Evolutionary conservation across 2,797 vertebrate genomes (phyloP).

Genomic region (Eulemur mongoz): DNA sequence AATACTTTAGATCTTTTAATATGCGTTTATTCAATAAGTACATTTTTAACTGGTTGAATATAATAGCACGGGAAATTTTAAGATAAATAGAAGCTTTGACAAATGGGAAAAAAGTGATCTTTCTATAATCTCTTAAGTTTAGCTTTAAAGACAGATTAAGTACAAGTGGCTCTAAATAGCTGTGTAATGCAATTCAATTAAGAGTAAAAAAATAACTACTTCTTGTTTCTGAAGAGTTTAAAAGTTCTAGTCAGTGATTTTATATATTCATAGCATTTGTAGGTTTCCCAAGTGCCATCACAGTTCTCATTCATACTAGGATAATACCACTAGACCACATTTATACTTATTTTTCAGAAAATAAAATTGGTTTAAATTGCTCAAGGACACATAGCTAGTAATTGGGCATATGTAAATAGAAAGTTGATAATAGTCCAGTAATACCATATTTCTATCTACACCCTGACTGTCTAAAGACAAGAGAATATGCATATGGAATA

Average conservation of each 20-base stretch:
- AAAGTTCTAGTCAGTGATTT: not conserved
- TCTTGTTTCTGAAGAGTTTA: not conserved
- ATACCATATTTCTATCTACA: not conserved
- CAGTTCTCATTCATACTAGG: not conserved
- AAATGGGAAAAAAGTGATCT: not conserved
- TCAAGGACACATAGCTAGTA: not conserved
- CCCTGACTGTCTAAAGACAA: not conserved
- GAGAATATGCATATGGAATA: not conserved
- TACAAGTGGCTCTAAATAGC: not conserved
- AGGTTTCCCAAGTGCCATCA: not conserved
- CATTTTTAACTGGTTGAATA: not conserved
- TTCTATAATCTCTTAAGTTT: not conserved
- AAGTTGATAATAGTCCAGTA: not conserved
- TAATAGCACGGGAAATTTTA: not conserved
- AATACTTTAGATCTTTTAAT: not conserved
- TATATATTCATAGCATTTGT: not conserved
- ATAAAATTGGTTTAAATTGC: not conserved
- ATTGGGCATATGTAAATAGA: not conserved
- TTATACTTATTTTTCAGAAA: not conserved
- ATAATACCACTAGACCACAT: not conserved
- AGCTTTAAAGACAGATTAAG: not conserved
- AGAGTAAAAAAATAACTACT: not conserved
- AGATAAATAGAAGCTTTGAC: not conserved
- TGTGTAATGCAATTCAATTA: not conserved
- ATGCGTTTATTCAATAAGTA: not conserved